Percentiles rank a stretch among this genome's conserved stretches.
Evolutionary conservation across 2,888 invertebrate species (phyloP).

Genomic region (Disparrhopalites patrizii): DNA sequence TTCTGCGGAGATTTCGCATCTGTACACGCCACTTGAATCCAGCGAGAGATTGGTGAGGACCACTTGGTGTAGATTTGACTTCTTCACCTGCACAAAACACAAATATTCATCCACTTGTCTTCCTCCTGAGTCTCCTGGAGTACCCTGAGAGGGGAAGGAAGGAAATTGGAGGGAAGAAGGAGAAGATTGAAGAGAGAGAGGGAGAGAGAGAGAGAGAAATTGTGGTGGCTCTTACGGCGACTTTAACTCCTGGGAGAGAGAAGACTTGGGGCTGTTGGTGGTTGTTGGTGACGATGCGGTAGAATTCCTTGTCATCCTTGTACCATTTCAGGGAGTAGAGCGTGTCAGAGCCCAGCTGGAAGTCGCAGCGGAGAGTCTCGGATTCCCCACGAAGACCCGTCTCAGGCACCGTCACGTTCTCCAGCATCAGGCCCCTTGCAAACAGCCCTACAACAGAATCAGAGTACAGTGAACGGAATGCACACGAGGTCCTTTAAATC

Average conservation of each 20-base stretch:
- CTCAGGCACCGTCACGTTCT: conserved; percentile 30
- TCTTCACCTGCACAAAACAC: conserved; percentile 27
- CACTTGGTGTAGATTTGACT: conserved; percentile 36
- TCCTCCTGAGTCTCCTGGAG: not conserved
- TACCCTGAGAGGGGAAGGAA: not conserved
- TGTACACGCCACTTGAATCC: conserved; percentile 39
- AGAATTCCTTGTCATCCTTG: conserved; percentile 43
- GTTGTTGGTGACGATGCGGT: conserved; percentile 20
- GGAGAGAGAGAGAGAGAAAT: not conserved
- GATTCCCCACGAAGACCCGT: conserved; percentile 38
- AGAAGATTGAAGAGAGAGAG: not conserved
- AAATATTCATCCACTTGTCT: too few relatives aligned
- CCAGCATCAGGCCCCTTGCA: conserved; percentile 30
- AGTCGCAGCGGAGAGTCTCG: conserved; percentile 37
- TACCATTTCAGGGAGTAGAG: conserved; percentile 43
- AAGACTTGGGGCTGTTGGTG: conserved; percentile 9
- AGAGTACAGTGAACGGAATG: not conserved
- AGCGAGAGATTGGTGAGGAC: conserved; percentile 37
- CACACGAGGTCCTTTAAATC: too few relatives aligned
- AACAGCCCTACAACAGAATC: conserved; percentile 11
- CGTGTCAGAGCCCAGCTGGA: conserved; percentile 38
- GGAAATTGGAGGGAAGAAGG: not conserved
- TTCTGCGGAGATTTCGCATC: conserved; percentile 43
- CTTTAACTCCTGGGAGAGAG: conserved; percentile 36
- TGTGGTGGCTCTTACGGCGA: conserved; percentile 36